Evolutionary conservation across 2,797 vertebrate genomes (phyloP).

Genomic region (Hippocampus kuda): DNA sequence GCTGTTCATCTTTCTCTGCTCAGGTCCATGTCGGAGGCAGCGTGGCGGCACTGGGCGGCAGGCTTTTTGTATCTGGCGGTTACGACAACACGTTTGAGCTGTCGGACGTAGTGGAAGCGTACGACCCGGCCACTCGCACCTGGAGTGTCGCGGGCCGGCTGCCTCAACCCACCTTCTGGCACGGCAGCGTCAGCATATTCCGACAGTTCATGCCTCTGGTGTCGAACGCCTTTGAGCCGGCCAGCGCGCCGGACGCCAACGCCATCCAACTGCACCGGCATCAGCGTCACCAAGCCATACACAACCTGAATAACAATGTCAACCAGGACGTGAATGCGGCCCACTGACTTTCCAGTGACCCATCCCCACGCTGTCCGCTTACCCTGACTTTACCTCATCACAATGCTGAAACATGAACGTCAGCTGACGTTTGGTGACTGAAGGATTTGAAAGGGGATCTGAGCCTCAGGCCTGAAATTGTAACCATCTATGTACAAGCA

Average conservation of each 20-base stretch:
- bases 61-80: slow-evolving; percentile 86
- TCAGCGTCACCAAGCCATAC: slow-evolving; percentile 63
- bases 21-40: slow-evolving; percentile 96
- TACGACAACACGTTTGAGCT: slow-evolving; percentile 96
- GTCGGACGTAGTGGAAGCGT: slow-evolving; percentile 86
- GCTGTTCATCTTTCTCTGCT: neutral
- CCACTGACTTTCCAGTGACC: slow-evolving; percentile 44
- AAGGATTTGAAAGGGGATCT: neutral
- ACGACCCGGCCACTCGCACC: slow-evolving; percentile 66
- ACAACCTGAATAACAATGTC: slow-evolving; percentile 66
- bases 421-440: neutral
- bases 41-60: slow-evolving; percentile 82
- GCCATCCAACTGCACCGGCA: slow-evolving; percentile 67
- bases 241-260: slow-evolving; percentile 64
- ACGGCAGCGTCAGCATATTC: slow-evolving; percentile 97
- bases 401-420: slow-evolving; percentile 11
- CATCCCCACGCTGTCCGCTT: slow-evolving; percentile 17
- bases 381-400: slow-evolving; percentile 43
- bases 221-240: slow-evolving; percentile 62
- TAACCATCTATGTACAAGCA: neutral
- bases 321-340: slow-evolving; percentile 67
- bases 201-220: slow-evolving; percentile 95
- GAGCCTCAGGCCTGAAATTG: neutral
- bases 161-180: slow-evolving; percentile 96
- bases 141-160: slow-evolving; percentile 81